Percentiles rank a stretch among this genome's conserved stretches.
Evolutionary conservation across 2,797 vertebrate species (phyloP).

Genomic region (Lemur catta): DNA sequence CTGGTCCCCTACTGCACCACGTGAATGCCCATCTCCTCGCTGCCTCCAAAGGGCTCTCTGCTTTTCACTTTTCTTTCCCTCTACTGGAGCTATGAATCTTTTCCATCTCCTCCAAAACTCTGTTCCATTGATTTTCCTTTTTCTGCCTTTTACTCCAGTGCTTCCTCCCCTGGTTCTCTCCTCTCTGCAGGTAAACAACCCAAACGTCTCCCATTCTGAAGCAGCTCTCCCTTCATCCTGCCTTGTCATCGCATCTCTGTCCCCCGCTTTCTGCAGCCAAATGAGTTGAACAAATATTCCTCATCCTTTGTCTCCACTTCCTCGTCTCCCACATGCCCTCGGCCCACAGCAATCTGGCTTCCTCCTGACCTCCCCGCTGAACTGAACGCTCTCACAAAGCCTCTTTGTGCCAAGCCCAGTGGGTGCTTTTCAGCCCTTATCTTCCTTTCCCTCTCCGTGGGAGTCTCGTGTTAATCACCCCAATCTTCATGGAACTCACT

Average conservation of each 20-base stretch:
- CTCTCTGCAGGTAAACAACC: neutral
- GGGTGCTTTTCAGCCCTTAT: neutral
- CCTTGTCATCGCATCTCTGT: neutral
- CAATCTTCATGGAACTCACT: neutral
- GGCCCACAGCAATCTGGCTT: neutral
- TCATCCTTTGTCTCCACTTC: neutral
- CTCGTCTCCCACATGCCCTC: neutral
- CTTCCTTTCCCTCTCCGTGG: neutral
- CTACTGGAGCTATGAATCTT: neutral
- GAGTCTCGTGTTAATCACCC: neutral
- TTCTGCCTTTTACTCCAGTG: neutral
- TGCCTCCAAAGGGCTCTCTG: neutral
- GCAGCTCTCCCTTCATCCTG: neutral
- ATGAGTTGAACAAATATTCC: neutral
- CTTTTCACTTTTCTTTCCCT: neutral
- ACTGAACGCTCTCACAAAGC: conserved; percentile 50
- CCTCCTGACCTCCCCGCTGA: conserved; percentile 19
- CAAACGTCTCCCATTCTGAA: neutral
- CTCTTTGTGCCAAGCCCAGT: neutral
- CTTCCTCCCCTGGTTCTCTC: neutral
- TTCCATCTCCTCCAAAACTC: neutral
- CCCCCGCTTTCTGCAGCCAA: neutral
- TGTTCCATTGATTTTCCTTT: neutral
- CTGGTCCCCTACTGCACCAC: neutral
- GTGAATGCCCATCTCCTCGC: neutral